phyloP scores from a whole-genome alignment of 2,888 invertebrate genomes.

The Chrysodeixis includens region DNA sequence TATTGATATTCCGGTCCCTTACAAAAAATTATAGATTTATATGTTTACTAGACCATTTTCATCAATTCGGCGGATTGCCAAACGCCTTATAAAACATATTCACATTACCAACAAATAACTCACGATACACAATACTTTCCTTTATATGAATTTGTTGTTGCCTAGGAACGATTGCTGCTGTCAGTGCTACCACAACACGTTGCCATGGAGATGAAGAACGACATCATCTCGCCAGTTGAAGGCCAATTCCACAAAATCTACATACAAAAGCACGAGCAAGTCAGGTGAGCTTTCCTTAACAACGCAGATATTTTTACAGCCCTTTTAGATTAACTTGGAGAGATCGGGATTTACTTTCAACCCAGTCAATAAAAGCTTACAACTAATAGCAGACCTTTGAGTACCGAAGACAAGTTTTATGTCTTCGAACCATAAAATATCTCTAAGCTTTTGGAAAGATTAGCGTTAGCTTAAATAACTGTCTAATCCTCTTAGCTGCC shows the following conservation, averaged over 20 bases:
- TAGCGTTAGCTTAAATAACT: background rate
- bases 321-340: background rate
- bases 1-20: background rate
- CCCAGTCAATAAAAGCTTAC: background rate
- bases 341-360: background rate
- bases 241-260: conserved; percentile 98
- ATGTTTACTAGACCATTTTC: conserved; percentile 23
- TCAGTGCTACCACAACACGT: conserved; percentile 96
- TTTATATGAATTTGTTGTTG: conserved; percentile 13
- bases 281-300: conserved; percentile 90
- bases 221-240: conserved; percentile 96
- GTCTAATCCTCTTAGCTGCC: background rate
- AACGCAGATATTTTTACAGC: background rate
- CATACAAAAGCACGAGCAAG: conserved; percentile 97
- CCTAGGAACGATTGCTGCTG: conserved; percentile 94
- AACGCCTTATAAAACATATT: conserved; percentile 23
- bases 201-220: conserved; percentile 98
- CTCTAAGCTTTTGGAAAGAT: background rate
- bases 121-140: background rate
- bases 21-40: conserved; percentile 27
- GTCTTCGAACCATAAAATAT: background rate
- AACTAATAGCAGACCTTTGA: background rate
- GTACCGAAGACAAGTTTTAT: background rate
- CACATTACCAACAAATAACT: conserved; percentile 11
- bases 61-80: conserved; percentile 29